Conservation (phyloP, 2,113 vertebrate species). For the Neopipo cinnamomea region DNA sequence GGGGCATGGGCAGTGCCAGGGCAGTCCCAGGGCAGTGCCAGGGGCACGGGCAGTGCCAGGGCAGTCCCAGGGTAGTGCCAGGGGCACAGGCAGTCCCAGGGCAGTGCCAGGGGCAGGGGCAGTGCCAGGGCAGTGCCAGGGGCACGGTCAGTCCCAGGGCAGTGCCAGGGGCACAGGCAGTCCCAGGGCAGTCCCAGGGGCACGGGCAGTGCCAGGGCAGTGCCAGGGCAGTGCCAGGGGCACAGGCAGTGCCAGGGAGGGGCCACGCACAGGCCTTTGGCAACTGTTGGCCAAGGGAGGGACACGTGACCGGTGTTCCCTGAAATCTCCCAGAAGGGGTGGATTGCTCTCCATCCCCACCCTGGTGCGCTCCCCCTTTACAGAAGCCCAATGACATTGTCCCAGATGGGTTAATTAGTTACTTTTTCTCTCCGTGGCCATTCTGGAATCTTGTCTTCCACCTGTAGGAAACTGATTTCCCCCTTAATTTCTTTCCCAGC, state of each 20-base stretch:
- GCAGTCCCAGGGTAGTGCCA: no score
- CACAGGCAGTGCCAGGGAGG: background rate
- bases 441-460: background rate
- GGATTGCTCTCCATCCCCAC: accelerated
- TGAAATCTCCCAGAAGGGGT: background rate
- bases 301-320: accelerated
- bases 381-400: accelerated
- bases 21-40: no score
- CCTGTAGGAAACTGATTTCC: background rate
- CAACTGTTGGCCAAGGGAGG: background rate
- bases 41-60: no score
- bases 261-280: background rate
- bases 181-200: no score
- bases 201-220: no score
- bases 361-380: accelerated
- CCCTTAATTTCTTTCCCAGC: background rate
- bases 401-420: accelerated
- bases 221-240: no score
- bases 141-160: no score
- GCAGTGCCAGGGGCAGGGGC: no score
- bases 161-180: no score
- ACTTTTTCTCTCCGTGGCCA: background rate
- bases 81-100: no score
- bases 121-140: no score
- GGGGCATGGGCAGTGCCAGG: no score